Evolutionary conservation across 1,140 invertebrate genomes (phyloP), one percentile per base, ranked within the genome.

Genomic region (Andricus grossulariae): DNA sequence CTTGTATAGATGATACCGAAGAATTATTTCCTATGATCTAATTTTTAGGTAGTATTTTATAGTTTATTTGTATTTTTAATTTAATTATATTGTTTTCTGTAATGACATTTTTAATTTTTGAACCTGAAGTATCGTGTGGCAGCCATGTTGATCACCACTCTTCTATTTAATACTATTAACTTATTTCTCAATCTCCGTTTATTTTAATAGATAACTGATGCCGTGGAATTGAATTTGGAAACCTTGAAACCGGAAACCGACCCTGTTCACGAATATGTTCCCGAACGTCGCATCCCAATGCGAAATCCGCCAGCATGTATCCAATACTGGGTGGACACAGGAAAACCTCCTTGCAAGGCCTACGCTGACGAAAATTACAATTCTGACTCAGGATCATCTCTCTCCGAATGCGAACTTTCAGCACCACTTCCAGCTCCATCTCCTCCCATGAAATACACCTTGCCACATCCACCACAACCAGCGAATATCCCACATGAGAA

Each of bases 271-370:
- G 60, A 66, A 8, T 8, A 19, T 21, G 55, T 39, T 2, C 45
- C 25, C 16, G 72, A 75, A 49, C 49, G 66, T 12, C 78, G 75
- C 16, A 1, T 78, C 39, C 74, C 78, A 57, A 82, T 85, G 50
- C 82, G 80, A 12, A 88, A 87, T 74, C 18, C 80, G 51, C 50
- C 80, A n/a, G 77, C 19, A 15, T 72, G 82, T 0, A 71, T 89
- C 72, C 88, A 88, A 54, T 83, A 87, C 72, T 90, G 88, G 89
- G 73, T 90, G 57, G 73, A 89, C 74, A 90, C 87, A 21, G 87
- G 88, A 8, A 82, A 85, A 70, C 49, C 82, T 13, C 86, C 86
- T 0, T 85, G 83, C 72, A 39, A 25, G 6, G 32, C 60, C 4
- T 5, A 39, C 7, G 21, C 39, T 8, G 60, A 66, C 25, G 19